Evolutionary conservation across 2,797 vertebrate species (phyloP), one percentile per base, ranked within the genome.

Genomic region (Xyrichtys novacula): DNA sequence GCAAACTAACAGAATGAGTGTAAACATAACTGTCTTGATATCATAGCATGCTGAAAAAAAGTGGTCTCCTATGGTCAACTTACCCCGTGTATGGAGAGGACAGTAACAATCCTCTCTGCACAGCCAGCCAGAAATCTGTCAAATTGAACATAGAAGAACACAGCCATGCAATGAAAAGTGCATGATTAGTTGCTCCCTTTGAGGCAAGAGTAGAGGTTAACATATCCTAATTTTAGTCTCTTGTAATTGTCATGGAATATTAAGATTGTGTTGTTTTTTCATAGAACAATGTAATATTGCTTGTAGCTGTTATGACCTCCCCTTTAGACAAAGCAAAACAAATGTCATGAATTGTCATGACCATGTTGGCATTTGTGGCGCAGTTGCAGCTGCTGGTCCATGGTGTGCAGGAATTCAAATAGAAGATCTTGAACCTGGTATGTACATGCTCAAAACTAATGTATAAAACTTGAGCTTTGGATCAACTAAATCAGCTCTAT

Each of bases 331-430:
- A 44, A 3, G 5, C 20, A 28, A 25, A 38, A 60, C 5, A 14
- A n/a, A 26, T 20, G 14, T 17, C 26, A 15, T 4, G 0, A 26
- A 9, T 11, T 52, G 14, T 5, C 29, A 4, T 53, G 39, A 63
- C 34, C 31, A 7, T 14, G 22, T 36, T 59, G 0, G 29, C 2
- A 23, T 52, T 49, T 79, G 36, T 81, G 68, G 20, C 80, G 7
- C 20, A 92, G 90, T 92, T 68, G 90, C 90, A 79, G 86, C 86
- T 23, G 88, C 90, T 44, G 92, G 92, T 53, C 65, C 57, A n/a
- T 92, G 90, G 91, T 91, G 83, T 60, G 54, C 56, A 52, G 82
- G 76, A 20, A 52, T 85, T 46, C 10, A 71, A 60, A 64, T 66
- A 44, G 38, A 83, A 42, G 61, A 54, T 0, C 68, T 91, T 20